phyloP scores from a whole-genome alignment of 2,797 vertebrate species.

The Sphaeramia orbicularis region DNA sequence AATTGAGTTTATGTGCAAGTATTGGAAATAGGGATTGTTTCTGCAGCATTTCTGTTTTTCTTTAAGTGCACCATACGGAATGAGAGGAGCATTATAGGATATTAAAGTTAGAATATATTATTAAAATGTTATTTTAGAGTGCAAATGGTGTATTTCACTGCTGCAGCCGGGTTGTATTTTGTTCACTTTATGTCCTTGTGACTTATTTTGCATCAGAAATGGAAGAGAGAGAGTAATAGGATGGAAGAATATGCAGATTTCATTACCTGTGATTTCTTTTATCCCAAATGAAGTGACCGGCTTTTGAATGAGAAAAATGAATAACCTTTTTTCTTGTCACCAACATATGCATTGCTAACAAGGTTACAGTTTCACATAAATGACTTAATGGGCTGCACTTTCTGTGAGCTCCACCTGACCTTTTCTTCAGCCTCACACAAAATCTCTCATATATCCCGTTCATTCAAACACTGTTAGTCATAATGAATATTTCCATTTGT shows the following conservation, averaged over 20 bases:
- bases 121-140: too few species aligned
- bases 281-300: constrained; percentile 39
- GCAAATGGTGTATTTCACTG: constrained; percentile 4
- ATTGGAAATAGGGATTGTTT: constrained; percentile 6
- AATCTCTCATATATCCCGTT: constrained; percentile 40
- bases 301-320: constrained; percentile 58
- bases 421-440: constrained; percentile 40
- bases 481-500: constrained; percentile 64
- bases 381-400: constrained; percentile 65
- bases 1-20: constrained; percentile 43
- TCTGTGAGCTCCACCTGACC: constrained; percentile 49
- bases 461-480: constrained; percentile 52
- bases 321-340: constrained; percentile 54
- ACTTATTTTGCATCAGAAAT: constrained; percentile 47
- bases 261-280: constrained; percentile 34
- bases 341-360: constrained; percentile 59
- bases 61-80: neutral
- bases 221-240: constrained; percentile 39
- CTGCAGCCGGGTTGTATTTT: constrained; percentile 9
- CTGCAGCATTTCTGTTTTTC: constrained; percentile 20
- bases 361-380: constrained; percentile 71
- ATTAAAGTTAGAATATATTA: too few species aligned
- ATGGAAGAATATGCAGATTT: constrained; percentile 53
- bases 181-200: constrained; percentile 12
- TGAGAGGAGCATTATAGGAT: too few species aligned